phyloP scores from a whole-genome alignment of 37 sponge, comb jelly and placozoan species.

The Lycopodina hypogea region DNA sequence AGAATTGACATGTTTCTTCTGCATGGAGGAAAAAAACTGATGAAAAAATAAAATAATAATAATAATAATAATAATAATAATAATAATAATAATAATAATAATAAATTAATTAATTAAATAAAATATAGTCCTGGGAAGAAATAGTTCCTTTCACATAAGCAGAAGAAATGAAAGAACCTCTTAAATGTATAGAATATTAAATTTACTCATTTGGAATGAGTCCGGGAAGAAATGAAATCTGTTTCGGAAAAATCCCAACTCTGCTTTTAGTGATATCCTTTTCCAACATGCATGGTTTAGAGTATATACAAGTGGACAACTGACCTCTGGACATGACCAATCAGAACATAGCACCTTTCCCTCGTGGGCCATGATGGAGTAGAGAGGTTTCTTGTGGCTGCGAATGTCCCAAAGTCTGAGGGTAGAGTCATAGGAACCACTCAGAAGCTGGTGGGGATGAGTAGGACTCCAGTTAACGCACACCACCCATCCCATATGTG shows the following conservation, averaged over 20 bases:
- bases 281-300: background rate
- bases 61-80: too few species aligned
- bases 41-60: too few species aligned
- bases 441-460: slow-evolving; percentile 73
- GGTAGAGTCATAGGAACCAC: slow-evolving; percentile 84
- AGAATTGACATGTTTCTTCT: too few species aligned
- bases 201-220: too few species aligned
- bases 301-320: background rate
- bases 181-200: too few species aligned
- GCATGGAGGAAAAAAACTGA: too few species aligned
- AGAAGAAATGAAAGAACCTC: too few species aligned
- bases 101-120: too few species aligned
- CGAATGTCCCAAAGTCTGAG: slow-evolving; percentile 84
- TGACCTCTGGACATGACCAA: slow-evolving; percentile 63
- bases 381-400: slow-evolving; percentile 72
- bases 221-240: background rate
- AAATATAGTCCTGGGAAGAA: too few species aligned
- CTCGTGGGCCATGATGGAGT: slow-evolving; percentile 71
- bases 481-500: slow-evolving; percentile 85
- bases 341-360: slow-evolving; percentile 82
- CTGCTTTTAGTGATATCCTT: background rate
- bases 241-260: background rate
- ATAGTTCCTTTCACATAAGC: too few species aligned
- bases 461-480: slow-evolving; percentile 69
- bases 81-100: too few species aligned